Evolutionary conservation across 1,140 invertebrate species (phyloP), one percentile per base, ranked within the genome.

Genomic region (Achatina immaculata): DNA sequence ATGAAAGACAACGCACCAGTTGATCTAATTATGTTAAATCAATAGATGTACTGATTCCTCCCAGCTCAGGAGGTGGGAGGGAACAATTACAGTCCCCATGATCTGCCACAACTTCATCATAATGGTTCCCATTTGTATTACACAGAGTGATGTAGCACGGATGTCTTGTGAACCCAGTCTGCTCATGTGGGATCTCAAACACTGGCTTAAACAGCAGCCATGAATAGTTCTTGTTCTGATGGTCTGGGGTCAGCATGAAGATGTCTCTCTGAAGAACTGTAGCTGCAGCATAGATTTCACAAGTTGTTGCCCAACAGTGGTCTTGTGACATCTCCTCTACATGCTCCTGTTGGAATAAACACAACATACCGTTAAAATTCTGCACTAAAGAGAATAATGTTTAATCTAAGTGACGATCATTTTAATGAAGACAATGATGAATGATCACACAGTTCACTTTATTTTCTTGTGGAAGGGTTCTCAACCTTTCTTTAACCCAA

Each of bases 121-220:
- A 89, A 80, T 89, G 88, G 74, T 87, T 87, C 11, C 85, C 88
- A 83, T 87, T 85, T n/a, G 88, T 89, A 42, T 89, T 87, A 82
- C 88, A 88, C 14, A 89, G 81, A 11, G 88, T 86, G 1, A 89
- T 79, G 65, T 86, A 88, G 79, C 85, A 87, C 1, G 6, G 58
- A 1, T 69, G 79, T 48, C 82, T 81, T 19, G 72, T 82, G 24
- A 77, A 48, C 0, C 65, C 16, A 58, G 14, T 51, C 28, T 1
- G 7, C 38, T 2, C 2, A 19, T 7, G 4, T 24, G 16, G 51
- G 1, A 16, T 62, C 38, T 78, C 1, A 38, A 80, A 80, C 14
- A 80, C 43, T n/a, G 78, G 78, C 42, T 82, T 81, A 68, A 88
- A 89, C 1, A 85, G 76, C 34, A 87, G 58, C 89, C 89, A 90